Percentiles rank a stretch among this genome's conserved stretches.
Evolutionary conservation across 2,797 vertebrate genomes (phyloP).

Genomic region (Lagorchestes hirsutus): DNA sequence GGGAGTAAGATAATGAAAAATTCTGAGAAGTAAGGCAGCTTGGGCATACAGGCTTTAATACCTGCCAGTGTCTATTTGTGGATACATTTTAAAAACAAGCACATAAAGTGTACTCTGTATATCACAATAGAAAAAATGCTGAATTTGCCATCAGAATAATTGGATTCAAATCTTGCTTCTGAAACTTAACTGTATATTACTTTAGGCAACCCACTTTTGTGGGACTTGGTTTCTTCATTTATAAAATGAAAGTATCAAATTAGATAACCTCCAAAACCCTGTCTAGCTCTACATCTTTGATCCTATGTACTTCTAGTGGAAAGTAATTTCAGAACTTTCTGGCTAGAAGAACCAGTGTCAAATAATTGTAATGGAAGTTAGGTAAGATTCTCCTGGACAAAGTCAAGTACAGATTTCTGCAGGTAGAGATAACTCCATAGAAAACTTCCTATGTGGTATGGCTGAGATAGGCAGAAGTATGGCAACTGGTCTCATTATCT

Average conservation of each 20-base stretch:
- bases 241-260: background rate
- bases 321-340: background rate
- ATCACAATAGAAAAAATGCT: background rate
- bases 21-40: background rate
- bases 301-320: background rate
- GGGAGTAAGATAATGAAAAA: background rate
- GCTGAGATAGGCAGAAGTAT: background rate
- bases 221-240: background rate
- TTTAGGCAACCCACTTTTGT: no score
- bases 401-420: background rate
- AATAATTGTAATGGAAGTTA: background rate
- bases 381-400: background rate
- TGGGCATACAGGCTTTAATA: background rate
- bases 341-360: background rate
- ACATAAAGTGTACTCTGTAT: background rate
- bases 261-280: background rate
- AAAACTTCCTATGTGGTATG: background rate
- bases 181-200: background rate
- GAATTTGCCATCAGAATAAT: background rate
- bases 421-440: background rate
- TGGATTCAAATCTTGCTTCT: background rate
- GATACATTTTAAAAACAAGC: background rate
- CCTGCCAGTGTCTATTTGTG: background rate
- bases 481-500: background rate
- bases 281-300: background rate